A percentile compares a stretch with the other conserved stretches of the same genome.
phyloP scores from a whole-genome alignment of 2,888 invertebrate genomes.

The Acleris literana region DNA sequence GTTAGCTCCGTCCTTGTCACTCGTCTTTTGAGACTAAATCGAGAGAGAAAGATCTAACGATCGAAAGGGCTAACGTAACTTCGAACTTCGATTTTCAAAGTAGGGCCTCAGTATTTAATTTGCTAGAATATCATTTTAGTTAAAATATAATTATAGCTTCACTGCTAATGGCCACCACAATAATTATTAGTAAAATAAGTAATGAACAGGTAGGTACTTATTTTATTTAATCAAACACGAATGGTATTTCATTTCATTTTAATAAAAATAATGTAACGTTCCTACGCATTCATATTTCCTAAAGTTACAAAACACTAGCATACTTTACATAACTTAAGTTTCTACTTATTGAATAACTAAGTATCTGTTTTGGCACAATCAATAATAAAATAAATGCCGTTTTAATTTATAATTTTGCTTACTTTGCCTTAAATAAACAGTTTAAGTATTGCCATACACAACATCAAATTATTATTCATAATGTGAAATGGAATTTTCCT shows the following conservation, averaged over 20 bases:
- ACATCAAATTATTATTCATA: neutral
- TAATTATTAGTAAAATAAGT: too few species aligned
- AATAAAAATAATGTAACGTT: conserved; percentile 71
- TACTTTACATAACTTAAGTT: conserved; percentile 43
- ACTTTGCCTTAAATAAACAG: conserved; percentile 1
- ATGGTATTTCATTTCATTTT: conserved; percentile 57
- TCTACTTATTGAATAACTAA: conserved; percentile 52
- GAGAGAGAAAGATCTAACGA: too few species aligned
- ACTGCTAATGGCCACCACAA: too few species aligned
- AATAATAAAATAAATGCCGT: conserved; percentile 40
- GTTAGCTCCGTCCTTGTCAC: too few species aligned
- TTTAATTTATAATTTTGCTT: conserved; percentile 25
- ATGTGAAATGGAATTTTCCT: too few species aligned
- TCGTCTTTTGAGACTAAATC: too few species aligned
- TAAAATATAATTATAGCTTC: too few species aligned
- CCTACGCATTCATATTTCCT: conserved; percentile 69
- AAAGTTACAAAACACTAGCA: conserved; percentile 66
- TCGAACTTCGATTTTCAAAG: too few species aligned
- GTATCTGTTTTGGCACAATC: conserved; percentile 64
- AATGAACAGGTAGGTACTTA: too few species aligned
- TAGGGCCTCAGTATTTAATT: too few species aligned
- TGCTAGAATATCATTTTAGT: too few species aligned
- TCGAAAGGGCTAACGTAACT: too few species aligned
- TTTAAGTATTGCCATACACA: neutral
- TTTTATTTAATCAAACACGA: conserved; percentile 38